These are phyloP conservation scores for Pseudomyrmex sp. DNA, from an alignment of 1,140 invertebrate species.

Conservation along the genomic window DNA sequence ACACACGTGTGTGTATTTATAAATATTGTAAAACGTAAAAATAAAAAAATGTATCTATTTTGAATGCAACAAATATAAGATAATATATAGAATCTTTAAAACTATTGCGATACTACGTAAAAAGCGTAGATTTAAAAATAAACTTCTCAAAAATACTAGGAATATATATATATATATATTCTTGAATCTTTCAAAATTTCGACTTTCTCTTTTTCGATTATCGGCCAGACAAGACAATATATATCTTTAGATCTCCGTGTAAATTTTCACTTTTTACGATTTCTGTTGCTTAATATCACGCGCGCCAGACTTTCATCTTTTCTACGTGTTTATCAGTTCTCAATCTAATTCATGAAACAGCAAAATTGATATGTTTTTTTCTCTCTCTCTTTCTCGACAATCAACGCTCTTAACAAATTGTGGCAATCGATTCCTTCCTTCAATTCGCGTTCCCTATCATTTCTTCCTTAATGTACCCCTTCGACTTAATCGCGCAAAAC, in stretches of 20 bases:
- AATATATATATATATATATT: not conserved
- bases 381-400: conserved; percentile 29
- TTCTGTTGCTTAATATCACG: conserved; percentile 27
- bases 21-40: not conserved
- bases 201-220: conserved; percentile 40
- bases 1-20: not conserved
- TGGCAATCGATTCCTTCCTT: conserved; percentile 17
- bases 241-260: conserved; percentile 11
- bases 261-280: conserved; percentile 58
- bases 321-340: not conserved
- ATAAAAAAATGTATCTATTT: not conserved
- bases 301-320: conserved; percentile 39
- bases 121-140: no score
- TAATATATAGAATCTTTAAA: not conserved
- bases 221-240: conserved; percentile 7
- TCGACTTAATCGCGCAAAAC: conserved; percentile 24
- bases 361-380: not conserved
- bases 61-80: not conserved
- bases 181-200: conserved; percentile 19
- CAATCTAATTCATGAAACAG: conserved; percentile 8
- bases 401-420: conserved; percentile 44
- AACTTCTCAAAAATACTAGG: no score
- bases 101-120: no score
- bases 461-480: conserved; percentile 47
- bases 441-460: conserved; percentile 12